phyloP scores from a whole-genome alignment of 2,888 invertebrate species.

The Athetis lepigone region DNA sequence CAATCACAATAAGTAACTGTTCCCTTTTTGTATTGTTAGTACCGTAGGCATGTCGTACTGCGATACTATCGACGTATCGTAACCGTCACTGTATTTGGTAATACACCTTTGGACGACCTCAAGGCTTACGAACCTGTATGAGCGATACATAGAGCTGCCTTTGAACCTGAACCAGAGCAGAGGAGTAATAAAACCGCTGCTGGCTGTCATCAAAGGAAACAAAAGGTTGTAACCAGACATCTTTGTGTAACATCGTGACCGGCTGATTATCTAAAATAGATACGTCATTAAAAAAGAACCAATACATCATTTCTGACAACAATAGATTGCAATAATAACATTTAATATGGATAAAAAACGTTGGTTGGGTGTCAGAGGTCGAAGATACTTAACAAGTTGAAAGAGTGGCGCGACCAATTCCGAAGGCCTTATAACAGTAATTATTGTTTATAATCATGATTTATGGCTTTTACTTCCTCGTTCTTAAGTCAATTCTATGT shows the following conservation, averaged over 20 bases:
- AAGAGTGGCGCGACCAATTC: conserved; percentile 45
- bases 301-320: conserved; percentile 76
- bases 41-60: conserved; percentile 80
- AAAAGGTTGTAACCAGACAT: conserved; percentile 22
- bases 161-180: conserved; percentile 7
- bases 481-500: conserved; percentile 25
- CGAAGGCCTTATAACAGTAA: conserved; percentile 43
- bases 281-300: conserved; percentile 65
- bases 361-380: conserved; percentile 63
- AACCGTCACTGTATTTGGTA: conserved; percentile 65
- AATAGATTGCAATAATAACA: conserved; percentile 71
- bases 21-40: conserved; percentile 81
- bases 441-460: conserved; percentile 49
- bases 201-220: conserved; percentile 4
- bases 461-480: conserved; percentile 44
- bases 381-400: conserved; percentile 39
- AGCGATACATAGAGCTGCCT: conserved; percentile 25
- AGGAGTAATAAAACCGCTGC: conserved; percentile 10
- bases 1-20: conserved; percentile 84
- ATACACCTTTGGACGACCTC: conserved; percentile 48
- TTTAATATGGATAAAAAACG: conserved; percentile 60
- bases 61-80: conserved; percentile 71
- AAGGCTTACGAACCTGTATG: conserved; percentile 28
- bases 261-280: conserved; percentile 68
- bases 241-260: conserved; percentile 59